Percentiles rank a stretch among this genome's conserved stretches.
Conservation (phyloP, 2,888 invertebrate species). For the Melinopterus prodromus region DNA sequence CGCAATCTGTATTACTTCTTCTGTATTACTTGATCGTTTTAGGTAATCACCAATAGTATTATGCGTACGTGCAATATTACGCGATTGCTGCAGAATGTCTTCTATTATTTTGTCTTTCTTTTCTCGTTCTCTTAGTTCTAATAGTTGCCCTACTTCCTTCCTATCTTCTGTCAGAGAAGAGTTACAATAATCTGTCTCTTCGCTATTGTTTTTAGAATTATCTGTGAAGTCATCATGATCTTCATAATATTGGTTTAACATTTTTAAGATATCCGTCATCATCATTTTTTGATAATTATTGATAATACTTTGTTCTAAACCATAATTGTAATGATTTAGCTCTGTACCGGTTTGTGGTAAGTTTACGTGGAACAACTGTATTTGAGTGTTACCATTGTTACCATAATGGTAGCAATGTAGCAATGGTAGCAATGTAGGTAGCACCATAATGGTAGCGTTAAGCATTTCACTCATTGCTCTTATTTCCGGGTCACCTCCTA, state of each 20-base stretch:
- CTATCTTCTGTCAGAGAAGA: no score
- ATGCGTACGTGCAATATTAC: not conserved
- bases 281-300: not conserved
- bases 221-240: not conserved
- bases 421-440: no score
- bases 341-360: not conserved
- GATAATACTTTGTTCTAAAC: not conserved
- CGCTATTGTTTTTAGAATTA: no score
- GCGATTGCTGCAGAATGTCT: not conserved
- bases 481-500: not conserved
- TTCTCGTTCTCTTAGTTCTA: not conserved
- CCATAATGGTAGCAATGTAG: no score
- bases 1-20: not conserved
- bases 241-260: not conserved
- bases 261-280: not conserved
- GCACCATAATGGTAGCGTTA: not conserved
- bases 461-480: not conserved
- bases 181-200: no score
- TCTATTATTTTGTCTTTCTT: not conserved
- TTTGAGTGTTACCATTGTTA: not conserved
- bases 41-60: not conserved
- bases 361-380: not conserved
- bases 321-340: not conserved
- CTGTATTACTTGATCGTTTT: not conserved
- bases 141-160: no score